Evolutionary conservation across 1,140 invertebrate species (phyloP).

Genomic region (Artemia franciscana): DNA sequence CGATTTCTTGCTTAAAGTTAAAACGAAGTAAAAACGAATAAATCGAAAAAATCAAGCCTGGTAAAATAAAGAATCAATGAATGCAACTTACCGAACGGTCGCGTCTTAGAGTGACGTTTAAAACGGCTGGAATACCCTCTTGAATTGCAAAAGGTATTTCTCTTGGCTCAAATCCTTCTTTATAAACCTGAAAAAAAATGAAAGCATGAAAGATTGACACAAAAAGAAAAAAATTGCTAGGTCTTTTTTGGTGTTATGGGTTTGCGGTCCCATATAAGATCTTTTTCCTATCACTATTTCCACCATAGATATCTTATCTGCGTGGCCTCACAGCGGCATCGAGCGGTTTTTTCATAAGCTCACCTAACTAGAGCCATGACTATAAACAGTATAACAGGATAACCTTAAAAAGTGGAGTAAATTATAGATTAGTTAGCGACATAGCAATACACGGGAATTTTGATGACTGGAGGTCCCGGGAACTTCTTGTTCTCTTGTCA

Average conservation of each 20-base stretch:
- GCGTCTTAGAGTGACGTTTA: constrained; percentile 49
- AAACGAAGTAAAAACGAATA: too few relatives aligned
- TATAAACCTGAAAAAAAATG: constrained; percentile 36
- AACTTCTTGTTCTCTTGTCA: too few relatives aligned
- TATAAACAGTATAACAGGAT: background rate
- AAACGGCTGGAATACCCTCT: constrained; percentile 50
- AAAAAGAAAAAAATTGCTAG: background rate
- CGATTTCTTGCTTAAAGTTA: too few relatives aligned
- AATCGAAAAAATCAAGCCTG: too few relatives aligned
- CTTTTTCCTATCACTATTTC: background rate
- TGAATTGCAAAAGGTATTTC: constrained; percentile 63
- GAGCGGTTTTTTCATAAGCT: background rate
- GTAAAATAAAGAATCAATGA: too few relatives aligned
- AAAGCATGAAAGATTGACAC: too few relatives aligned
- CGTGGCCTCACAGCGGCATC: background rate
- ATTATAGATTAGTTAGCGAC: too few relatives aligned
- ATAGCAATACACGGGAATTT: too few relatives aligned
- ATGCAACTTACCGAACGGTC: background rate
- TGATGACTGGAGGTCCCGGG: too few relatives aligned
- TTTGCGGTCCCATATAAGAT: background rate
- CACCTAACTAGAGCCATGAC: background rate
- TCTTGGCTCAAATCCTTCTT: constrained; percentile 50
- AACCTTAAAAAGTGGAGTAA: too few relatives aligned
- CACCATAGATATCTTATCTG: background rate
- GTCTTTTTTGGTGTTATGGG: background rate